Evolutionary conservation across 2,888 invertebrate species (phyloP).

Genomic region (Philopedon plagiatum): DNA sequence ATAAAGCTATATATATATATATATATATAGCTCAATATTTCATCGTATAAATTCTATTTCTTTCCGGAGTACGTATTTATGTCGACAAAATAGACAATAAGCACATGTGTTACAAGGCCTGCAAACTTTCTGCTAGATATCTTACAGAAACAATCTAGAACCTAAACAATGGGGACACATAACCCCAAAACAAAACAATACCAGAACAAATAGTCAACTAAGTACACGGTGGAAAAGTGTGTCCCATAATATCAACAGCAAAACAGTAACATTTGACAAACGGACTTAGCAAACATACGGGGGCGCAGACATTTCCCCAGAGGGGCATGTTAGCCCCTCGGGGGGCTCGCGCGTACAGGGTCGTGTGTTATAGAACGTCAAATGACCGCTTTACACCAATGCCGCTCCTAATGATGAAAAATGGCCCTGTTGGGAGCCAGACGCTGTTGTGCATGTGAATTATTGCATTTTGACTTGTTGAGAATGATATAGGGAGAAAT

Average conservation of each 20-base stretch:
- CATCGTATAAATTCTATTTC: no score
- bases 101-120: not conserved
- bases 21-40: not conserved
- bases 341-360: constrained; percentile 28
- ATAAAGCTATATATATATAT: no score
- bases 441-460: constrained; percentile 63
- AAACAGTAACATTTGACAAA: constrained; percentile 66
- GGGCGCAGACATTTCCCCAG: constrained; percentile 64
- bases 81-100: no score
- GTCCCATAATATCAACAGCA: constrained; percentile 60
- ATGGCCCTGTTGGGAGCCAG: constrained; percentile 68
- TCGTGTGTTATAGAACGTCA: constrained; percentile 67
- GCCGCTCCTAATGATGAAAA: constrained; percentile 71
- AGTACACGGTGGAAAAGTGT: constrained; percentile 28
- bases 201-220: constrained; percentile 51
- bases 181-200: constrained; percentile 50
- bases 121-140: constrained; percentile 1
- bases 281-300: constrained; percentile 59
- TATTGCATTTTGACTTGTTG: constrained; percentile 65
- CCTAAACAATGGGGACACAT: constrained; percentile 28
- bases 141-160: constrained; percentile 34
- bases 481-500: no score
- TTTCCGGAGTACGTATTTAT: no score
- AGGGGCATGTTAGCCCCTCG: constrained; percentile 57
- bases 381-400: constrained; percentile 72